Evolutionary conservation across 2,888 invertebrate species (phyloP), one percentile per base, ranked within the genome.

Genomic region (Bursaphelenchus okinawaensis): DNA sequence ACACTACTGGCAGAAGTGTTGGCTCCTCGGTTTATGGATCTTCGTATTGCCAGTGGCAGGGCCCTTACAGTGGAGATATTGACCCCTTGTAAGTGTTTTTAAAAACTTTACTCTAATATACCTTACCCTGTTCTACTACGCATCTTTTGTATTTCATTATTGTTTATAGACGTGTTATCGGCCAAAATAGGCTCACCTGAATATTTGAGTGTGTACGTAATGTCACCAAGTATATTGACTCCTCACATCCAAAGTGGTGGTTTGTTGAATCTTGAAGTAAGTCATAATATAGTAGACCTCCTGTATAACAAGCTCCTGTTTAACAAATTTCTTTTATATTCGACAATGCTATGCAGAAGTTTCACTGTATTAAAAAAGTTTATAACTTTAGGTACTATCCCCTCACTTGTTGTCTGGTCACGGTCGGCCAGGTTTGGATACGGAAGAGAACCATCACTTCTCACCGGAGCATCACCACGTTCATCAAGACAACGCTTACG

Each of bases 1-100:
- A 77, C 76, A 0, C 28, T 71, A 12, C 66, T 71, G 55, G 66
- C 68, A 6, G 71, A 71, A 54, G 62, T 62, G n/a, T 28, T 62
- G 7, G 58, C 62, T 7, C 62, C 62, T 9, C 55, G 57, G 23
- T 23, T 60, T 23, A 56, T 62, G 26, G 62, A 62, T 22, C 23
- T 50, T 4, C 12, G 62, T 16, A 23, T 57, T n/a, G 56, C 29
- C 19, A 58, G 56, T 19, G 56, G 56, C 2, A 56, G 57, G 29
- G 29, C 56, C 0, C 29, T 62, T 2, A 59, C 57, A 20, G 40
- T 60, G 20, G 27, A 62, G 24, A 56, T 62, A 20, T 57, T 62
- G 57, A 61, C 31, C 19, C 62, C 62, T 27, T 20, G 59, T 59
- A 26, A 2, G 22, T 59, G 16, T 50, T 40, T n/a, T n/a, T n/a